Conservation (phyloP, 2,113 vertebrate species). For the Seriola aureovittata region DNA sequence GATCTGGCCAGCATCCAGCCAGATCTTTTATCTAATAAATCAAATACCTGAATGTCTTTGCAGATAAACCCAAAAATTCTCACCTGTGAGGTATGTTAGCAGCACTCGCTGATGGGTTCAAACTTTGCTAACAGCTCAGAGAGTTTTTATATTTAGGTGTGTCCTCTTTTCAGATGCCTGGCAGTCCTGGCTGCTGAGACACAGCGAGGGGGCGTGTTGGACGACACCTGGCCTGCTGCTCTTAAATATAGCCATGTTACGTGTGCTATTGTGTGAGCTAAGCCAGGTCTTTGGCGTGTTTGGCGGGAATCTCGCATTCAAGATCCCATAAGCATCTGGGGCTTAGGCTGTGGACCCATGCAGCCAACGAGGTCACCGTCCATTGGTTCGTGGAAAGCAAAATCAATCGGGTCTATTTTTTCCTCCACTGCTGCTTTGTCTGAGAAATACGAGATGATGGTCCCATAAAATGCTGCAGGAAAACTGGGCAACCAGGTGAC, state of each 20-base stretch:
- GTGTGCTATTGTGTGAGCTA: slow-evolving; percentile 61
- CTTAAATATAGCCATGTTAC: slow-evolving; percentile 59
- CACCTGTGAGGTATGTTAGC: slow-evolving; percentile 55
- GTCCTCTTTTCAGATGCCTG: slow-evolving; percentile 83
- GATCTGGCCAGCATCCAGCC: neutral
- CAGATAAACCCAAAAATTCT: slow-evolving; percentile 31
- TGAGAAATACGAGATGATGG: slow-evolving; percentile 43
- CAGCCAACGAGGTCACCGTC: neutral
- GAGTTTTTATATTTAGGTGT: slow-evolving; percentile 85
- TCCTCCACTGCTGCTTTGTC: slow-evolving; percentile 24
- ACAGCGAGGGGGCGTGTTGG: neutral
- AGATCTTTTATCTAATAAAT: neutral
- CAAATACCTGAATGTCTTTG: neutral
- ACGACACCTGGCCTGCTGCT: slow-evolving; percentile 35
- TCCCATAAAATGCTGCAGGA: slow-evolving; percentile 3
- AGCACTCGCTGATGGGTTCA: neutral
- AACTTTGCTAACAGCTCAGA: neutral
- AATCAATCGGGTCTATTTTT: slow-evolving; percentile 56
- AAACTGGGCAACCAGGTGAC: neutral
- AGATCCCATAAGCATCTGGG: slow-evolving; percentile 30
- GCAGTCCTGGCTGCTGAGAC: neutral
- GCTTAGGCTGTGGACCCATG: slow-evolving; percentile 25
- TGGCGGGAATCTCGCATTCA: slow-evolving; percentile 52
- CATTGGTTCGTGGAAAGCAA: slow-evolving; percentile 50
- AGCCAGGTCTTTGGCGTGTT: slow-evolving; percentile 60